Conservation (phyloP, 2,797 vertebrate genomes). For the Florisuga fusca region DNA sequence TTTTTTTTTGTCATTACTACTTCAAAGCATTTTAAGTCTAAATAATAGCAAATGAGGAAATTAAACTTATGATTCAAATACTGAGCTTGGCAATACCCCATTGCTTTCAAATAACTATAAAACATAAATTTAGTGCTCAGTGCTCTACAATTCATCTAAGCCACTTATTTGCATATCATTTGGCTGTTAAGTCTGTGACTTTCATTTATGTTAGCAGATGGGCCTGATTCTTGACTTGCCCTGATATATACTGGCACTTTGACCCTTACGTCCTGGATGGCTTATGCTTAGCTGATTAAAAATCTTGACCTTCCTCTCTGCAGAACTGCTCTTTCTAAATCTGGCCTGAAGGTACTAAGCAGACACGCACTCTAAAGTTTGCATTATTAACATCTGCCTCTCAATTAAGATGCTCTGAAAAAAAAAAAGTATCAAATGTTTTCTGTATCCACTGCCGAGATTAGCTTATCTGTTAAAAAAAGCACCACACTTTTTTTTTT, state of each 20-base stretch:
- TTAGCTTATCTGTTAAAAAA: background rate
- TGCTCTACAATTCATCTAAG: background rate
- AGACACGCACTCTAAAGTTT: background rate
- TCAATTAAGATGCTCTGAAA: background rate
- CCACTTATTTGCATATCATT: background rate
- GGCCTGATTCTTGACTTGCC: background rate
- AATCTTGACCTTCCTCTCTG: background rate
- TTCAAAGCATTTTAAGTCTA: background rate
- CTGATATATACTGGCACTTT: background rate
- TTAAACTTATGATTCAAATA: background rate
- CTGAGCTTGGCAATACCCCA: rapidly evolving
- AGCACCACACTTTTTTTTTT: too few species aligned
- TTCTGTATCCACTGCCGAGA: background rate
- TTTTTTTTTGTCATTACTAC: background rate
- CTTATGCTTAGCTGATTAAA: background rate
- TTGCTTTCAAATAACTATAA: background rate
- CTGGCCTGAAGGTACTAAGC: background rate
- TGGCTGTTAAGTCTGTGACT: background rate
- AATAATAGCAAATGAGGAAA: conserved; percentile 1
- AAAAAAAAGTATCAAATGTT: background rate
- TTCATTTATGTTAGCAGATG: background rate
- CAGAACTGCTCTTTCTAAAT: background rate
- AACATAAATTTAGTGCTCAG: background rate
- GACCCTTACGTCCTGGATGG: background rate
- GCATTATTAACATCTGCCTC: background rate